Base-by-base conservation (phyloP, 2,888 invertebrate genomes). In the Eurytoma californica region DNA sequence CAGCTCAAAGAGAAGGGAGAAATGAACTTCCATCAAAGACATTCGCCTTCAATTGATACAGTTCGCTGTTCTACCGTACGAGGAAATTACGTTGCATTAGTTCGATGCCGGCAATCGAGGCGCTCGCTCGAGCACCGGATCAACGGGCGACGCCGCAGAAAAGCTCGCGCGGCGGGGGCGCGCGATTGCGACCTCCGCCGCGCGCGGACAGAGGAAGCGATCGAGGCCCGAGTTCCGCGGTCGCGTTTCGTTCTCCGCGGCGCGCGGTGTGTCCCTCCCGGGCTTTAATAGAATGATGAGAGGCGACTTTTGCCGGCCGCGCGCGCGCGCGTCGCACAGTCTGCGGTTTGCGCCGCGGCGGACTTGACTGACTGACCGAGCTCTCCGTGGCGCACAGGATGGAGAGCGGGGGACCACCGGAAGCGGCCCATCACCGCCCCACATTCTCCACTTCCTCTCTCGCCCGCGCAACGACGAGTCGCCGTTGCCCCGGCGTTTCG, bases 381-480 rank as follows among this genome's bases (percentile, higher is more conserved):
- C 20, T 58, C 18, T 18, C 68, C 51, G 14, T 9, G 47, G 28
- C 39, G 47, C 18, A 51, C 63, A 70, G 69, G 70, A 70, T 58
- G 63, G 24, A 24, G 24, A 69, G 55, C 69, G 24, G 83, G 87
- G 86, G 86, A 87, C 86, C 85, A 87, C 87, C 87, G 88, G 88
- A 88, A 88, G 86, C 83, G 85, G 85, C 87, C 87, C 88, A 88
- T 88, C 87, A 88, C 87, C 86, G 87, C 85, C 87, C 87, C 87
- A 86, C 86, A 87, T 86, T 86, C 86, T 72, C 85, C 82, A 85
- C 87, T 87, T 87, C 87, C 88, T 86, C 85, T 86, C 57, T 28
- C 68, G 18, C 49, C 16, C 58, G 49, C 85, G 82, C 81, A 20
- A 30, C 61, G 61, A 83, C 82, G 80, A 7, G 39, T 39, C 51